Percentiles rank a stretch among this genome's conserved stretches.
These are phyloP conservation scores for Passer domesticus DNA, from an alignment of 2,113 vertebrate species.

Conservation along the genomic window DNA sequence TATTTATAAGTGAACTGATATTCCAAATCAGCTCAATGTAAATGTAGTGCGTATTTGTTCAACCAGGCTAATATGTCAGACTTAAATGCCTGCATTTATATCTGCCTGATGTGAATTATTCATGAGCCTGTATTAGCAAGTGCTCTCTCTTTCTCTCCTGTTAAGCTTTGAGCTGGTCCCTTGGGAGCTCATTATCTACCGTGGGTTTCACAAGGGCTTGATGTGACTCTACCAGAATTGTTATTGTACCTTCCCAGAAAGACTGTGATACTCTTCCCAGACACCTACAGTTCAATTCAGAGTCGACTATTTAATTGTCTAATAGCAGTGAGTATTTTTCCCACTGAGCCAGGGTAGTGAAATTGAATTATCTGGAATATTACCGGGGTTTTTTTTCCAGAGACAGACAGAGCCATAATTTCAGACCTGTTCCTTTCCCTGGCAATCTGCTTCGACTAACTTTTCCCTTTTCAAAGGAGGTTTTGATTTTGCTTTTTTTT, in stretches of 20 bases:
- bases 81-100: slow-evolving; percentile 24
- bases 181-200: slow-evolving; percentile 48
- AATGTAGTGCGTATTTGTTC: background rate
- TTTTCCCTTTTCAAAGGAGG: background rate
- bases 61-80: background rate
- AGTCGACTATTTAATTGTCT: background rate
- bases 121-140: slow-evolving; percentile 3
- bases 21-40: background rate
- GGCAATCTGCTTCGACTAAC: background rate
- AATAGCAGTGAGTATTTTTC: background rate
- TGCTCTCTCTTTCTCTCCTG: background rate
- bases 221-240: slow-evolving; percentile 11
- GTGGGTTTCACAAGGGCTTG: background rate
- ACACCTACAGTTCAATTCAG: background rate
- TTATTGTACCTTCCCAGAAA: slow-evolving; percentile 49
- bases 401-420: background rate
- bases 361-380: background rate
- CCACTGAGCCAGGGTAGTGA: background rate
- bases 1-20: background rate
- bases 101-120: slow-evolving; percentile 35
- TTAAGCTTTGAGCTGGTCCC: background rate
- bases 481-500: background rate
- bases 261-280: background rate
- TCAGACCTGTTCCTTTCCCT: background rate
- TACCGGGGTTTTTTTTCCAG: background rate